Evolutionary conservation across 2,888 invertebrate species (phyloP), one percentile per base, ranked within the genome.

Genomic region (Osmoderma eremita): DNA sequence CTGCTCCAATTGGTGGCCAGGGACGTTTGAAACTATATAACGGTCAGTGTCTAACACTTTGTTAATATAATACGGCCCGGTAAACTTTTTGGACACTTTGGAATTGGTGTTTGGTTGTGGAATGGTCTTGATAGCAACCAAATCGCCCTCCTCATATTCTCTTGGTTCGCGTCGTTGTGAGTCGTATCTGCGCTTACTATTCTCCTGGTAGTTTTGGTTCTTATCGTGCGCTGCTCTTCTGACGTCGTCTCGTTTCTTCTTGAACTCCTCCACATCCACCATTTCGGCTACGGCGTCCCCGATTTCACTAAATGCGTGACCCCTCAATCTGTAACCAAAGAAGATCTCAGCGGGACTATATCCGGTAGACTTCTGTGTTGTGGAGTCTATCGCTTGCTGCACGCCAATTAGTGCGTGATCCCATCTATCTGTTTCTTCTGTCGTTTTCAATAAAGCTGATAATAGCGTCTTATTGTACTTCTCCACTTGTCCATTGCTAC

Each of bases 11-110:
- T 41, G 18, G 15, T 45, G 17, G 15, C 48, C 61, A 5, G 61
- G 45, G 5, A 63, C 13, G 36, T 73, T 67, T n/a, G 20, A 61
- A 39, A 70, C 56, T 18, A 73, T 53, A 56, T 72, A 75, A 24
- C 74, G 63, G 56, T 75, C 73, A 67, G 68, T 70, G n/a, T 51
- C 67, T 6, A 75, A 50, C 12, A 70, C 65, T 51, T 73, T 72
- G 42, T 70, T 65, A 24, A 73, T 70, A 12, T 51, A 56, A 48
- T 73, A 73, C 30, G 70, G 75, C 8, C 72, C 74, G 62, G 69
- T 71, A 63, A 58, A 73, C 41, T 71, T 71, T 10, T 73, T 72
- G 12, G 71, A 64, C 8, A 72, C 51, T 42, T 73, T 74, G 15
- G 48, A 15, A 17, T 48, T 48, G 15, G 6, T 36, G 36, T 36